A percentile compares a stretch with the other conserved stretches of the same genome.
Evolutionary conservation across 2,113 vertebrate genomes (phyloP).

Genomic region (Ammospiza nelsoni): DNA sequence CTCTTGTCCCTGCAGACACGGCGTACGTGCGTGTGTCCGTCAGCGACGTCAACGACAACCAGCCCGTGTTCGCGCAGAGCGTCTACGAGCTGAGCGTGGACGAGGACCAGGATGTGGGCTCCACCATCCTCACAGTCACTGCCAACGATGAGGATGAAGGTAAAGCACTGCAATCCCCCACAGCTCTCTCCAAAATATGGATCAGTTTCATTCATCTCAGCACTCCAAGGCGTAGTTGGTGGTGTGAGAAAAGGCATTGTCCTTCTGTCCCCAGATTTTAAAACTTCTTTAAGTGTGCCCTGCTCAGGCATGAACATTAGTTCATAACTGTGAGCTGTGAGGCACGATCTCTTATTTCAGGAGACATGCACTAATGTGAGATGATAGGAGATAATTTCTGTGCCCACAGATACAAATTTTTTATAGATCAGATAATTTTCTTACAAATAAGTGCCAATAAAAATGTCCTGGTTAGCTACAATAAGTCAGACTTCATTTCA

Average conservation of each 20-base stretch:
- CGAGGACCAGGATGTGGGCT: constrained; percentile 86
- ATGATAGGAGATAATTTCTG: background rate
- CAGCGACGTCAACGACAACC: constrained; percentile 91
- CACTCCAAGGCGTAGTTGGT: background rate
- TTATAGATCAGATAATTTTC: background rate
- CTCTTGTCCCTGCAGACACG: constrained; percentile 77
- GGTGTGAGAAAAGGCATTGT: background rate
- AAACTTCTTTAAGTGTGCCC: background rate
- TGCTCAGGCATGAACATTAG: background rate
- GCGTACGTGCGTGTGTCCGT: constrained; percentile 85
- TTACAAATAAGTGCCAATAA: background rate
- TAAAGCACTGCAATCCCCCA: constrained; percentile 43
- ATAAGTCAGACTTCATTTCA: background rate
- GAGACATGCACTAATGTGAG: background rate
- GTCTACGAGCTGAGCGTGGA: constrained; percentile 83
- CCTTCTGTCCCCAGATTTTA: background rate
- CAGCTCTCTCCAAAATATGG: background rate
- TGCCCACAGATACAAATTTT: background rate
- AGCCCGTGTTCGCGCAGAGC: constrained; percentile 79
- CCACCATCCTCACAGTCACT: constrained; percentile 80
- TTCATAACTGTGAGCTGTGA: background rate
- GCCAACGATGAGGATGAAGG: constrained; percentile 89
- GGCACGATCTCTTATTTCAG: background rate
- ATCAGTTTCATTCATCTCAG: background rate
- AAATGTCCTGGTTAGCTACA: background rate